Percentiles rank a stretch among this genome's conserved stretches.
Evolutionary conservation across 2,888 invertebrate species (phyloP).

Genomic region (Oxytorus armatus): DNA sequence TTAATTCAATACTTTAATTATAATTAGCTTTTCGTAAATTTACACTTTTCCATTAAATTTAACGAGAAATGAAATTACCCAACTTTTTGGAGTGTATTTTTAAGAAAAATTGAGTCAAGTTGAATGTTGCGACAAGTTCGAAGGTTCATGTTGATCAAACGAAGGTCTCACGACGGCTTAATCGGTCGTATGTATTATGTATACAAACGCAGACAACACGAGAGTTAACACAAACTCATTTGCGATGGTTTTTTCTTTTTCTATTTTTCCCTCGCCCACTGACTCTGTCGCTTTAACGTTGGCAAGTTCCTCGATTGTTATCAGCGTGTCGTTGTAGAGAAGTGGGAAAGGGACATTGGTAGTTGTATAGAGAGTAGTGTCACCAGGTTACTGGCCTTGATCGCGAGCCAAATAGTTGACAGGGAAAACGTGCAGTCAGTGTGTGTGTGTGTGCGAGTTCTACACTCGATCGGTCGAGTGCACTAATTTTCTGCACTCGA

Average conservation of each 20-base stretch:
- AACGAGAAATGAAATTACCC: background rate
- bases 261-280: background rate
- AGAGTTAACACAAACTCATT: conserved; percentile 11
- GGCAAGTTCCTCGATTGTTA: conserved; percentile 36
- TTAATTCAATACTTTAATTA: background rate
- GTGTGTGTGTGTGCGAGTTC: no score
- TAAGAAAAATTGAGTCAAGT: background rate
- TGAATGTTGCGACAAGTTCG: background rate
- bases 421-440: conserved; percentile 78
- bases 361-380: conserved; percentile 69
- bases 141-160: conserved; percentile 32
- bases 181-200: conserved; percentile 11
- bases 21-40: no score
- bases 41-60: no score
- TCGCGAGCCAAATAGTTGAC: conserved; percentile 81
- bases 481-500: conserved; percentile 75
- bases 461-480: conserved; percentile 69
- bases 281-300: conserved; percentile 13
- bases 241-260: conserved; percentile 18
- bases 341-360: conserved; percentile 42
- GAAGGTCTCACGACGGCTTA: conserved; percentile 33
- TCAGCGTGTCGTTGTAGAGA: conserved; percentile 1
- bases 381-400: conserved; percentile 82
- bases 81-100: background rate
- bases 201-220: conserved; percentile 1